A percentile compares a stretch with the other conserved stretches of the same genome.
Conservation (phyloP, 2,113 vertebrate genomes). For the Anguilla rostrata region DNA sequence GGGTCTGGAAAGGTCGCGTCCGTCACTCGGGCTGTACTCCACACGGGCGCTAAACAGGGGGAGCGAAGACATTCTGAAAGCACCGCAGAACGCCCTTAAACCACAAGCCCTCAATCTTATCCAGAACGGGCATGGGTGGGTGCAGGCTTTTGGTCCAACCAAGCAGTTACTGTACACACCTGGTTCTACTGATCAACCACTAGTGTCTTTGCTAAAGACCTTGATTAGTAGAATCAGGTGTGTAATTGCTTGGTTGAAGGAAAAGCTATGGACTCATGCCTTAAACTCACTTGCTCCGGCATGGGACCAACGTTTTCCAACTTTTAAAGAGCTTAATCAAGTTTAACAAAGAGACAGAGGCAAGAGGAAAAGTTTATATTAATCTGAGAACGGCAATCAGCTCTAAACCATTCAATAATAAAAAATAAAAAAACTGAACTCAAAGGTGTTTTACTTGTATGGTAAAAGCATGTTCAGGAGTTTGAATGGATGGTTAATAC, state of each 20-base stretch:
- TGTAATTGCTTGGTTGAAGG: background rate
- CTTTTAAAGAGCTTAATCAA: background rate
- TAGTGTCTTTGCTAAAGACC: too few relatives aligned
- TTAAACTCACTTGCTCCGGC: background rate
- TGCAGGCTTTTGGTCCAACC: too few relatives aligned
- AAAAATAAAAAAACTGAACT: background rate
- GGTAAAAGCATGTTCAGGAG: background rate
- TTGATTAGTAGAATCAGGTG: too few relatives aligned
- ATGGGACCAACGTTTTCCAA: background rate
- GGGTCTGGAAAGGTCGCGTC: slow-evolving; percentile 11
- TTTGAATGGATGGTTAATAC: background rate
- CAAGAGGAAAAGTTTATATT: background rate
- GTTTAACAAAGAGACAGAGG: background rate
- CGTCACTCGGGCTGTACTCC: background rate
- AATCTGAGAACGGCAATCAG: background rate
- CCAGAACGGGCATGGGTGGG: too few relatives aligned
- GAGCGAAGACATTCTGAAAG: background rate
- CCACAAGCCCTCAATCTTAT: background rate
- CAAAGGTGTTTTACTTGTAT: background rate
- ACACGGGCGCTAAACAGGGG: background rate
- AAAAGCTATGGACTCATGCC: too few relatives aligned
- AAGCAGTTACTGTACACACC: too few relatives aligned
- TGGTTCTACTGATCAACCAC: too few relatives aligned
- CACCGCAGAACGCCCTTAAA: background rate
- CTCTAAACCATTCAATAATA: background rate